These are phyloP conservation scores for Muschampia plurimacula DNA, from an alignment of 2,888 invertebrate species.

Conservation along the genomic window DNA sequence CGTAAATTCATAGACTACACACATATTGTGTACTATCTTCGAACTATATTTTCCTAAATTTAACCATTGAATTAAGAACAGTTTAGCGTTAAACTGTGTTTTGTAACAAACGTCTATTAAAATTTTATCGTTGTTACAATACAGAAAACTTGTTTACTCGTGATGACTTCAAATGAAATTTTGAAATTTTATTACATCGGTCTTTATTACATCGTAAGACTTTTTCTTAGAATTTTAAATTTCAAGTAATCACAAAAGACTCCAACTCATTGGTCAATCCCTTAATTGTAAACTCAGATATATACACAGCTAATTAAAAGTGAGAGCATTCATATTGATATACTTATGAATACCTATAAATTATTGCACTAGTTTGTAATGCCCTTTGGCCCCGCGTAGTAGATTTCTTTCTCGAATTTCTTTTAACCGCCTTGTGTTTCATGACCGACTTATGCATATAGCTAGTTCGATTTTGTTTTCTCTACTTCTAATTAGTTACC, in stretches of 20 bases:
- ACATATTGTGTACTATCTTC: neutral
- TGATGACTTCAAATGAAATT: no score
- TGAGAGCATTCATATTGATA: slow-evolving; percentile 15
- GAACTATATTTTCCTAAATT: neutral
- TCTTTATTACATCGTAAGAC: no score
- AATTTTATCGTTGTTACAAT: no score
- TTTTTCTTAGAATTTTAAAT: no score
- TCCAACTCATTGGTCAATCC: neutral
- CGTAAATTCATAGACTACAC: neutral
- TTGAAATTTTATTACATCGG: no score
- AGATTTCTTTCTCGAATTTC: slow-evolving; percentile 36
- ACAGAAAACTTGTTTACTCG: no score
- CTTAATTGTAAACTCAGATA: neutral
- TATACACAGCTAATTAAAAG: slow-evolving; percentile 1
- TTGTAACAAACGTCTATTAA: no score
- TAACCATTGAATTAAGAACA: no score
- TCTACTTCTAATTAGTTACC: slow-evolving; percentile 12
- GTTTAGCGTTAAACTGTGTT: no score
- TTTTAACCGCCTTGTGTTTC: slow-evolving; percentile 31
- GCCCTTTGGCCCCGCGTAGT: slow-evolving; percentile 30
- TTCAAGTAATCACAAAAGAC: neutral
- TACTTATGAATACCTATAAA: neutral
- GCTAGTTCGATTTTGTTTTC: slow-evolving; percentile 24
- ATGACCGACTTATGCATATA: slow-evolving; percentile 12
- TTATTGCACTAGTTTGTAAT: slow-evolving; percentile 25